Base-by-base conservation (phyloP, 2,113 vertebrate species). In the Cygnus buccinator region DNA sequence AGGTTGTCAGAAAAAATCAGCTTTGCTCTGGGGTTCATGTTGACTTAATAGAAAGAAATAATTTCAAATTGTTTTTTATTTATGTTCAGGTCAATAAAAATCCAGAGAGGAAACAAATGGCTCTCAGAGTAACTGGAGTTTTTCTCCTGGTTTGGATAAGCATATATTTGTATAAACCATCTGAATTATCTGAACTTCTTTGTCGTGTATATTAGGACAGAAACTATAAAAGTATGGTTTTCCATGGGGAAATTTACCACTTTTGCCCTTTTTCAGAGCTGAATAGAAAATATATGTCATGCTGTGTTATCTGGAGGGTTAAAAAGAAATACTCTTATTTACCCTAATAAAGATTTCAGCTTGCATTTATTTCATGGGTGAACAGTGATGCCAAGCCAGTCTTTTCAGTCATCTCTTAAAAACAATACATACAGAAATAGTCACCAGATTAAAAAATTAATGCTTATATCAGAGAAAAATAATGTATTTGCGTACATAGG, bases 141-240 rank as follows among this genome's bases (percentile, higher is more conserved):
- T 82, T 86, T 88, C 43, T 79, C 37, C 16, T 31, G 13, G 7
- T 71, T 94, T 87, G 48, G 22, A 37, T 57, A 83, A 94, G 14
- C 8, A 16, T 44, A 54, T 65, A 11, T 48, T 94, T 76, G 44
- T 87, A 61, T 70, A 80, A 82, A 80, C 41, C 3, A 57, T 35
- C 28, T 48, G 43, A 86, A 84, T 63, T 65, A 72, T 67, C 18
- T 10, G 83, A 63, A 43, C 5, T 11, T 28, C 13, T 84, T 94
- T 86, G 22, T 86, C 71, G 35, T 18, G 5, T 10, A 13, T 57
- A 68, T 68, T 83, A 78, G 41, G 35, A 63, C 19, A 82, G 39
- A 94, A 46, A 80, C 44, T 59, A 76, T 63, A 61, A 71, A 96
- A 87, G 55, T 90, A 62, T 91, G 62, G 29, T 79, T 88, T 95